Evolutionary conservation across 1,140 invertebrate species (phyloP).

Genomic region (Penaeus indicus): DNA sequence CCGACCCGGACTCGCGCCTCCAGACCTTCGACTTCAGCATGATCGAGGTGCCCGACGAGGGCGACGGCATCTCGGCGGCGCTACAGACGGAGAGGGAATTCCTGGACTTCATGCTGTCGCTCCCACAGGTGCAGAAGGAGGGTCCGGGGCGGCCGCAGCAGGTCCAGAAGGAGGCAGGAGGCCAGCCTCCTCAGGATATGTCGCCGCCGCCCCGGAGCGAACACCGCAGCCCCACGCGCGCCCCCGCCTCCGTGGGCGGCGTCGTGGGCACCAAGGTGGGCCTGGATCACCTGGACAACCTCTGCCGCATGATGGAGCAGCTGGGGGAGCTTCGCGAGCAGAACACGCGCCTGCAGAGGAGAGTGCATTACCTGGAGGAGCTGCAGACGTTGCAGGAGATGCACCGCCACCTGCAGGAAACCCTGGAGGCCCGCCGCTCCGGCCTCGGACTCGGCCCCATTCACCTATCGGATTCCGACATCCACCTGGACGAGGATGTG

Average conservation of each 20-base stretch:
- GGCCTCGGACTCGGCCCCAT: constrained; percentile 47
- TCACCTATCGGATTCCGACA: constrained; percentile 58
- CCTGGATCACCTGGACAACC: constrained; percentile 82
- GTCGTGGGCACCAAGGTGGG: constrained; percentile 69
- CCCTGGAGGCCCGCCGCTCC: constrained; percentile 67
- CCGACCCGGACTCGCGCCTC: constrained; percentile 59
- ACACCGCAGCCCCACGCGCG: constrained; percentile 33
- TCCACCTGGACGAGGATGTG: constrained; percentile 53
- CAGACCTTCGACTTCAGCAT: constrained; percentile 61
- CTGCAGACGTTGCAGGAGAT: constrained; percentile 78
- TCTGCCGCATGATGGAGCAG: constrained; percentile 82
- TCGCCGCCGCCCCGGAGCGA: not conserved
- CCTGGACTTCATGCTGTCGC: constrained; percentile 66
- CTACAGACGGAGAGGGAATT: constrained; percentile 67
- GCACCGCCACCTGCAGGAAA: constrained; percentile 67
- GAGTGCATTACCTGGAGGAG: constrained; percentile 81
- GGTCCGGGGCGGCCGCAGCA: constrained; percentile 9
- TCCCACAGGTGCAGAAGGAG: constrained; percentile 62
- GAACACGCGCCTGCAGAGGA: constrained; percentile 78
- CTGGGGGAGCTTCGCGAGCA: constrained; percentile 80
- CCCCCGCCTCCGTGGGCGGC: constrained; percentile 45
- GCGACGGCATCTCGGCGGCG: constrained; percentile 59
- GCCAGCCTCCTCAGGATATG: not conserved
- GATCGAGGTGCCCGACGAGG: constrained; percentile 33
- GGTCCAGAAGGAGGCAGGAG: constrained; percentile 30